phyloP scores from a whole-genome alignment of 2,113 vertebrate genomes.

The Propithecus coquereli region DNA sequence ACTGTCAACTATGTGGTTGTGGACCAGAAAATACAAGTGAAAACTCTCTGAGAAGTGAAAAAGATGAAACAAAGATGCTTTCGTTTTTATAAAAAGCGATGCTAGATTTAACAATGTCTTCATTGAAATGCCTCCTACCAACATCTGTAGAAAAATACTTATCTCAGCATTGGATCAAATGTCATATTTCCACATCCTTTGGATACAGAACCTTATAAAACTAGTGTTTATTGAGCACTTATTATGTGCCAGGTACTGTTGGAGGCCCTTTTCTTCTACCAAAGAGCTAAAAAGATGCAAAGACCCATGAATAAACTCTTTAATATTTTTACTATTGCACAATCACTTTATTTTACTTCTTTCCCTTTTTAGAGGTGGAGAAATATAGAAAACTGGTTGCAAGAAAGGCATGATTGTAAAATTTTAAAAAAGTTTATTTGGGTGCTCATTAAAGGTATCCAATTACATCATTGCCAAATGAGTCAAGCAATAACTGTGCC shows the following conservation, averaged over 20 bases:
- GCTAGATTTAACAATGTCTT: background rate
- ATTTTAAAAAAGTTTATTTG: background rate
- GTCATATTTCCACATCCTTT: background rate
- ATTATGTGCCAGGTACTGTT: background rate
- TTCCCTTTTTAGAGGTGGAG: background rate
- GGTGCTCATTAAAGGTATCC: constrained; percentile 31
- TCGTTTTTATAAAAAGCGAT: background rate
- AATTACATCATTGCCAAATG: background rate
- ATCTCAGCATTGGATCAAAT: background rate
- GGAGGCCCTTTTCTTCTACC: background rate
- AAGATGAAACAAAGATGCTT: background rate
- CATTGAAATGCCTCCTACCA: background rate
- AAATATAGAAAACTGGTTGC: constrained; percentile 24
- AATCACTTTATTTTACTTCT: background rate
- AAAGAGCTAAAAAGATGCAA: background rate
- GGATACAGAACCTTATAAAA: background rate
- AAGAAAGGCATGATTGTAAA: constrained; percentile 38
- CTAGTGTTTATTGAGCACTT: background rate
- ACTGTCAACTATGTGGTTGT: background rate
- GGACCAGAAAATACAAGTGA: background rate
- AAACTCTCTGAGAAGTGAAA: background rate
- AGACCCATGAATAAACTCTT: background rate
- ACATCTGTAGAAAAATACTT: background rate
- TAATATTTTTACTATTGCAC: background rate
- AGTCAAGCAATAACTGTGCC: background rate